Base-by-base conservation (phyloP, 2,888 invertebrate species). In the Orthosia cruda region DNA sequence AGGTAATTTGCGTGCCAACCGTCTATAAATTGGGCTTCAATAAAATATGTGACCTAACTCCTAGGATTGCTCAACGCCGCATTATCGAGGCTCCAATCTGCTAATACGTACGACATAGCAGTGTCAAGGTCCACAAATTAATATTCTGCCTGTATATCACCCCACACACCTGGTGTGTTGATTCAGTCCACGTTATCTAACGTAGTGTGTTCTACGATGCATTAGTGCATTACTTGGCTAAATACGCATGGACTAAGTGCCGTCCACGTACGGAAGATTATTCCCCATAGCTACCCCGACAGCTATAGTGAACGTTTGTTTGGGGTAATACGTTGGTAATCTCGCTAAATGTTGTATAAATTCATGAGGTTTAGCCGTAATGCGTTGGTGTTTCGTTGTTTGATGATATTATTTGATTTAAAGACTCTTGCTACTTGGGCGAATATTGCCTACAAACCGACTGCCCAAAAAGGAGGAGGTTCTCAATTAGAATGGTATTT, bases 111-210 rank as follows among this genome's bases (percentile, higher is more conserved):
- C 76, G 76, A 78, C 86, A 86, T 84, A 86, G 86, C 88, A 88
- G 90, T 91, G 91, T 87, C 88, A 92, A 91, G 90, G 92, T 91
- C 94, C 92, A 95, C 93, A 94, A 93, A 95, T 95, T 94, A 95
- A 94, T 96, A 96, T 96, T 93, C 95, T 91, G 87, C 88, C 85
- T 86, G 87, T 92, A 90, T 94, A 93, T 94, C 92, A 92, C 89
- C 77, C 50, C 82, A 85, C 88, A 87, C 93, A 92, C 93, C 93
- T 93, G 93, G 87, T 80, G 88, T 94, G 94, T 96, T 95, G 93
- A 94, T 94, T 94, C 93, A 95, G 94, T 88, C 89, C 85, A 88
- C 92, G 93, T 93, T 94, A 94, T 94, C 93, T 89, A 89, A 90
- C 89, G 89, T 89, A 87, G 88, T 88, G 87, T 91, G 91, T 89